Base-by-base conservation (phyloP, 2,888 invertebrate species). In the Sarcophaga rosellei region DNA sequence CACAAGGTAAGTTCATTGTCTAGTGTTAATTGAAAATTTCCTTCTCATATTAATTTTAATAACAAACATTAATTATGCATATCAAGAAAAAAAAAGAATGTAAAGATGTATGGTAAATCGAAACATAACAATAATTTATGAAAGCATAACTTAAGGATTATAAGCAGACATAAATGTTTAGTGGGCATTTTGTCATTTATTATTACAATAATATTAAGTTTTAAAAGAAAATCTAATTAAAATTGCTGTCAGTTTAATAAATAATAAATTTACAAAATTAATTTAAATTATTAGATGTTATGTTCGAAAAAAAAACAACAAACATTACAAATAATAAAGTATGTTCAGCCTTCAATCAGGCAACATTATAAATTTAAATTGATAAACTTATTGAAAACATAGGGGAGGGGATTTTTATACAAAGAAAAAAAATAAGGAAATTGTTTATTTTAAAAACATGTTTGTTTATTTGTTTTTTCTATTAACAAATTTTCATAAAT, bases 1-100 rank as follows among this genome's bases (percentile, higher is more conserved):
- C 98, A 74, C 97, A 98, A 96, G 98, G 99, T 96, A 95, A 94
- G 92, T 91, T 85, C 17, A 44, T 59, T n/a, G 47, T 21, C 12
- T 20, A 35, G 6, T 81, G 73, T 70, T 81, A 70, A 78, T 80
- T 79, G 68, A 45, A 47, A 66, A 5, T 72, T 63, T 72, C 20
- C 44, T 53, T 53, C 10, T 4, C 17, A 53, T 53, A 53, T 53
- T 15, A 53, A 17, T 15, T 15, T 53, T 53, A 53, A 53, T 53
- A 53, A 53, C 15, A 15, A 53, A 53, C 17, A 53, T 53, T 53
- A 53, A 17, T 53, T 53, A 15, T 53, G 12, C 4, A 53, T 15
- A 53, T 4, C 53, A 53, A 53, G 17, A 53, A 53, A 15, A 17
- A 0, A 15, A 15, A 15, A 53, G 4, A 53, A 15, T 4, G 1